Conservation (phyloP, 2,888 invertebrate genomes). For the Standfussiana lucernea region DNA sequence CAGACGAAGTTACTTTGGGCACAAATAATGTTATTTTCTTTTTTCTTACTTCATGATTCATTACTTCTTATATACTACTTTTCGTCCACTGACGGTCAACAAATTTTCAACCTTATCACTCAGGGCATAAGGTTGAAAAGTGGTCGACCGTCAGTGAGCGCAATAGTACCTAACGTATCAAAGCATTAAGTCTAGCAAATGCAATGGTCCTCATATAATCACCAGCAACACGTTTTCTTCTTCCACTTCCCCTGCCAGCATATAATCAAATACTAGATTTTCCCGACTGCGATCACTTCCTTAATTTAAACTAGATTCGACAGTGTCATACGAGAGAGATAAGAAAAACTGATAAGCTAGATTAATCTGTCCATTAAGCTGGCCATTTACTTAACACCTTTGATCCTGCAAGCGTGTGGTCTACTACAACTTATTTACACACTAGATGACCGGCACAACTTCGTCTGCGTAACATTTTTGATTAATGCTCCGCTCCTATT, state of each 20-base stretch:
- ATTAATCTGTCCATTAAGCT: constrained; percentile 25
- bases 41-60: neutral
- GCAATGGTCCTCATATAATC: neutral
- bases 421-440: neutral
- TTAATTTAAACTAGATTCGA: constrained; percentile 16
- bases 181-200: too few relatives aligned
- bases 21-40: neutral
- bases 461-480: too few relatives aligned
- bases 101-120: too few relatives aligned
- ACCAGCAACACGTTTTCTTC: too few relatives aligned
- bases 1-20: neutral
- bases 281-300: neutral
- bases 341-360: constrained; percentile 10
- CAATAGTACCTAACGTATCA: too few relatives aligned
- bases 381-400: constrained; percentile 24
- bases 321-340: constrained; percentile 1
- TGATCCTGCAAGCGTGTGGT: constrained; percentile 3
- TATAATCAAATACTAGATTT: neutral
- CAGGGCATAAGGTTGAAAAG: too few relatives aligned
- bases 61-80: neutral
- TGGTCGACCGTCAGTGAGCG: too few relatives aligned
- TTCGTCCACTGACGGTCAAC: neutral
- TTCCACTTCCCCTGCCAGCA: too few relatives aligned
- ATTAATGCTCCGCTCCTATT: too few relatives aligned
- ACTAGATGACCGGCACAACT: too few relatives aligned